Conservation (phyloP, 2,888 invertebrate genomes). For the Hypercompe scribonia region DNA sequence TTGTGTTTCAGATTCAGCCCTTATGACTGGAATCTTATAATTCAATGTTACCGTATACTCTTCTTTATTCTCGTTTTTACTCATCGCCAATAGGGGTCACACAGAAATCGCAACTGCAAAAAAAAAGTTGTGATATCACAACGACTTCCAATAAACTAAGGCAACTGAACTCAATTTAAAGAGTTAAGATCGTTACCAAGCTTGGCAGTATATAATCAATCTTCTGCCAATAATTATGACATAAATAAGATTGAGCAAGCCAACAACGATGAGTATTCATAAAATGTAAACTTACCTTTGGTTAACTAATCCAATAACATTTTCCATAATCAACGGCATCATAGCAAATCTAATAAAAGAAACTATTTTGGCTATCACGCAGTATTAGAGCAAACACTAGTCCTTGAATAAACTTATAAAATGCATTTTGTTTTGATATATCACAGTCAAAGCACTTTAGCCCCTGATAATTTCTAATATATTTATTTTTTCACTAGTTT, state of each 20-base stretch:
- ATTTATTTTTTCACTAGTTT: slow-evolving; percentile 39
- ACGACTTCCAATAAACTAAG: slow-evolving; percentile 59
- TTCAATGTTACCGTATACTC: slow-evolving; percentile 59
- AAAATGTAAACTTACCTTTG: slow-evolving; percentile 74
- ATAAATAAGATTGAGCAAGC: slow-evolving; percentile 63
- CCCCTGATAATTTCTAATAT: slow-evolving; percentile 4
- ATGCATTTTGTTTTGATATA: slow-evolving; percentile 60
- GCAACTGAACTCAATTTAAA: slow-evolving; percentile 59
- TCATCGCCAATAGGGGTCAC: slow-evolving; percentile 65
- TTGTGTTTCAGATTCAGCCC: slow-evolving; percentile 74
- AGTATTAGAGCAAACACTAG: slow-evolving; percentile 69
- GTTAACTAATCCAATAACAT: slow-evolving; percentile 63
- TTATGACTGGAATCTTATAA: slow-evolving; percentile 64
- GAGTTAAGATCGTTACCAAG: slow-evolving; percentile 46
- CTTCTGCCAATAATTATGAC: slow-evolving; percentile 74
- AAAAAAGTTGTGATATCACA: slow-evolving; percentile 59
- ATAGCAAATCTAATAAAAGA: slow-evolving; percentile 80
- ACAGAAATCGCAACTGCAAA: slow-evolving; percentile 63
- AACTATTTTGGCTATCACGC: slow-evolving; percentile 77
- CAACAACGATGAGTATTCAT: slow-evolving; percentile 59
- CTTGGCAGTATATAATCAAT: slow-evolving; percentile 71
- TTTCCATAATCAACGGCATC: slow-evolving; percentile 73
- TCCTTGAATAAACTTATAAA: slow-evolving; percentile 46
- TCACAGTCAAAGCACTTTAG: slow-evolving; percentile 35
- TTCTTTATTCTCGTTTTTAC: slow-evolving; percentile 61